A percentile compares a stretch with the other conserved stretches of the same genome.
Evolutionary conservation across 2,888 invertebrate species (phyloP).

Genomic region (Mayetiola destructor): DNA sequence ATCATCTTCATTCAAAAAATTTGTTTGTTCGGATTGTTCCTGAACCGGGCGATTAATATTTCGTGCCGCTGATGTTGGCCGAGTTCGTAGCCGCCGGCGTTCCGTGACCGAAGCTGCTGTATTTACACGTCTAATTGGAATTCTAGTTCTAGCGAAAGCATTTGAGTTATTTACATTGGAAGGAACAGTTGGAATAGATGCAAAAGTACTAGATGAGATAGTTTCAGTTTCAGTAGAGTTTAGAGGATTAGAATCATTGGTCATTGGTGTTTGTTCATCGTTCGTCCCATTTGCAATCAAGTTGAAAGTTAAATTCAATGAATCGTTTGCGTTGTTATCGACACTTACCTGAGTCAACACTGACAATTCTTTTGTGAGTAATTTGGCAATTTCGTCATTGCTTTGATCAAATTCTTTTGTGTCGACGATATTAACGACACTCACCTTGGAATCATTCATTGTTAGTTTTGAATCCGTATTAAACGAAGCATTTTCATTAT

Average conservation of each 20-base stretch:
- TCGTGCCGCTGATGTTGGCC: not conserved
- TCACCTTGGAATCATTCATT: conserved; percentile 29
- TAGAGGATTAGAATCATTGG: not conserved
- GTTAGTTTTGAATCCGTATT: not conserved
- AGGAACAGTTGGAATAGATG: conserved; percentile 19
- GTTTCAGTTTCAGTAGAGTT: not conserved
- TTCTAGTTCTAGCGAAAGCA: conserved; percentile 16
- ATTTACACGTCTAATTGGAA: not conserved
- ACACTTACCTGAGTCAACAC: conserved; percentile 3
- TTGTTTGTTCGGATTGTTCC: not conserved
- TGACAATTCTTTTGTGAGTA: not conserved
- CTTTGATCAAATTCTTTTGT: not conserved
- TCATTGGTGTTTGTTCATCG: not conserved
- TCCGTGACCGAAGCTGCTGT: not conserved
- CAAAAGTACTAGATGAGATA: not conserved
- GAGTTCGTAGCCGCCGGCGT: not conserved
- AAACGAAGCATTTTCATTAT: not conserved
- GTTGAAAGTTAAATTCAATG: not conserved
- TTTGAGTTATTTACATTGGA: conserved; percentile 17
- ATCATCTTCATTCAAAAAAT: not conserved
- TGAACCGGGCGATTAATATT: not conserved
- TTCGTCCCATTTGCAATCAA: conserved; percentile 4
- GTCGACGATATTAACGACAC: conserved; percentile 20
- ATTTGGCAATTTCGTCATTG: not conserved
- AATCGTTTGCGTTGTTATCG: not conserved